Evolutionary conservation across 2,113 vertebrate genomes (phyloP).

Genomic region (Piprites chloris): DNA sequence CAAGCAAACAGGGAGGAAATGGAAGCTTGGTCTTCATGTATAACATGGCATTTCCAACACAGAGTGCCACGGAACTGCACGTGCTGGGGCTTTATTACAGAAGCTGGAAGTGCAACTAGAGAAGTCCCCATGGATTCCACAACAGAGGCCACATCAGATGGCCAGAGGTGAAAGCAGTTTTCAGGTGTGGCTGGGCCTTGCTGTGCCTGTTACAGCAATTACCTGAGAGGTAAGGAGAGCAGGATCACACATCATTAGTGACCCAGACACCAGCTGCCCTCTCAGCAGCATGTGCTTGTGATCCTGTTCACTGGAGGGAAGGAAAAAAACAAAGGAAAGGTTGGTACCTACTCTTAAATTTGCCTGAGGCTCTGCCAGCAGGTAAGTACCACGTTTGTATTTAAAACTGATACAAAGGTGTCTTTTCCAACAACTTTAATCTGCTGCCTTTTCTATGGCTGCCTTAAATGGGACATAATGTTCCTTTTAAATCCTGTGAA

Average conservation of each 20-base stretch:
- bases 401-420: background rate
- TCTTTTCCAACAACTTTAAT: background rate
- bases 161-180: background rate
- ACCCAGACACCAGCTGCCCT: background rate
- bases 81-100: background rate
- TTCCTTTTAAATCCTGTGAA: background rate
- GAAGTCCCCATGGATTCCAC: background rate
- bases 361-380: background rate
- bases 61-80: background rate
- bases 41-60: background rate
- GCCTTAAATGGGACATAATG: background rate
- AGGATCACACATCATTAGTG: background rate
- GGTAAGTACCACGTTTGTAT: background rate
- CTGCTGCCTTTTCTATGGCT: background rate
- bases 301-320: accelerated
- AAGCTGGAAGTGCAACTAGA: background rate
- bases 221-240: background rate
- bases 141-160: no score
- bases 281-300: background rate
- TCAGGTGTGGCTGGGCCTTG: background rate
- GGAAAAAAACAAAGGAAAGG: background rate
- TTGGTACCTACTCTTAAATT: background rate
- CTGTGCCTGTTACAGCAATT: background rate
- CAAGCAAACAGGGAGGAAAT: background rate
- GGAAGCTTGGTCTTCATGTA: background rate